Evolutionary conservation across 2,888 invertebrate species (phyloP).

Genomic region (Abscondita cerata): DNA sequence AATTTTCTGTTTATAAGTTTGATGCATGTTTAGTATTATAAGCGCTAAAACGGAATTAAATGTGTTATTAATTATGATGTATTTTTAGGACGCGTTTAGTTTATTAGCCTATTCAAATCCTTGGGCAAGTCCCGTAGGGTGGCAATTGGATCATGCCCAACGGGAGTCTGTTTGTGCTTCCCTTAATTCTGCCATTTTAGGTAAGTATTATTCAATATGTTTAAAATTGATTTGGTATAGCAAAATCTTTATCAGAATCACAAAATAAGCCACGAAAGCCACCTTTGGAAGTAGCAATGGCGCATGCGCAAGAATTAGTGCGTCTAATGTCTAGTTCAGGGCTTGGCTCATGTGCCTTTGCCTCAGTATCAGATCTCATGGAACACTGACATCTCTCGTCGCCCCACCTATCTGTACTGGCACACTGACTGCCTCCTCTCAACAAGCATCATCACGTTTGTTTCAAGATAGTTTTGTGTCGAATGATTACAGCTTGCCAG

Average conservation of each 20-base stretch:
- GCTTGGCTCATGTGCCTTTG: conserved; percentile 94
- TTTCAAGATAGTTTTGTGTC: conserved; percentile 15
- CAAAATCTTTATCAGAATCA: conserved; percentile 74
- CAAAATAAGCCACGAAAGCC: conserved; percentile 90
- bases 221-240: neutral
- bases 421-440: conserved; percentile 40
- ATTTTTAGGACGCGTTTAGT: conserved; percentile 91
- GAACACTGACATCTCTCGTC: conserved; percentile 43
- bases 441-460: conserved; percentile 20
- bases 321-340: conserved; percentile 89
- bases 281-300: conserved; percentile 90
- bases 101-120: conserved; percentile 97
- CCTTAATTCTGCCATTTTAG: conserved; percentile 96
- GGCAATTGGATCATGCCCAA: conserved; percentile 94
- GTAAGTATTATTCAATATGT: conserved; percentile 61
- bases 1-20: too few species aligned
- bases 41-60: too few species aligned
- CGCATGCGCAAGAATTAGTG: conserved; percentile 88
- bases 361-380: conserved; percentile 81
- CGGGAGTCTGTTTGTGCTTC: conserved; percentile 95
- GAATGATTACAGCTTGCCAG: conserved; percentile 24
- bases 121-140: conserved; percentile 95
- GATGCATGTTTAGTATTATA: too few species aligned
- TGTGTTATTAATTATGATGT: conserved; percentile 14
- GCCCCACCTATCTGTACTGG: conserved; percentile 37